Percentiles rank a stretch among this genome's conserved stretches.
Evolutionary conservation across 2,888 invertebrate genomes (phyloP).

Genomic region (Zootermopsis nevadensis): DNA sequence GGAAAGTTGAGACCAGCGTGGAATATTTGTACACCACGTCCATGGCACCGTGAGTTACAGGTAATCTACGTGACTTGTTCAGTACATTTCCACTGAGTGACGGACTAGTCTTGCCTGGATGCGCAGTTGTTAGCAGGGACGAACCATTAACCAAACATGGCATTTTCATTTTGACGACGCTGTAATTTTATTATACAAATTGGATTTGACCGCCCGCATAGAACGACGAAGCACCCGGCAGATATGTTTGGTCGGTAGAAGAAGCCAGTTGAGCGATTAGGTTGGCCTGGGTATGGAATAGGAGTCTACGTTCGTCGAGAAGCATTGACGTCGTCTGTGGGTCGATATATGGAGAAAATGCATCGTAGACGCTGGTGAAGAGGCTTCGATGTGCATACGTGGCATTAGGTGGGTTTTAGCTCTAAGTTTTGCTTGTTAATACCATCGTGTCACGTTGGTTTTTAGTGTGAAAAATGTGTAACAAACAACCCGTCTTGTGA

Average conservation of each 20-base stretch:
- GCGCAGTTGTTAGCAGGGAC: not conserved
- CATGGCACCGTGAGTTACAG: not conserved
- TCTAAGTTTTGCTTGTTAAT: not conserved
- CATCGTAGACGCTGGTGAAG: slow-evolving; percentile 11
- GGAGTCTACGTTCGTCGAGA: slow-evolving; percentile 15
- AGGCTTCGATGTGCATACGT: not conserved
- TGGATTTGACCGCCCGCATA: slow-evolving; percentile 33
- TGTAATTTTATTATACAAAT: not conserved
- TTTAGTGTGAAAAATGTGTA: not conserved
- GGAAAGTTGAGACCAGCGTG: not conserved
- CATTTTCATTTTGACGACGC: not conserved
- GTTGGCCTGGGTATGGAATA: slow-evolving; percentile 43
- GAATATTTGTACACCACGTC: slow-evolving; percentile 3
- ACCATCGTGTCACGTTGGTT: not conserved
- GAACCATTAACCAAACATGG: not conserved
- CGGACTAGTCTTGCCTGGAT: slow-evolving; percentile 26
- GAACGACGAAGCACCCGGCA: slow-evolving; percentile 47
- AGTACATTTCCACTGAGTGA: not conserved
- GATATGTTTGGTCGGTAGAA: slow-evolving; percentile 37
- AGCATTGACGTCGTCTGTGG: slow-evolving; percentile 12
- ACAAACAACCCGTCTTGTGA: not conserved
- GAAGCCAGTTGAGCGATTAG: slow-evolving; percentile 48
- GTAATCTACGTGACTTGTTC: not conserved
- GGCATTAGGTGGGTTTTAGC: not conserved
- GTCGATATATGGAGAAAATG: slow-evolving; percentile 35